Conservation (phyloP, 2,888 invertebrate genomes). For the Scaptomyza reducta region DNA sequence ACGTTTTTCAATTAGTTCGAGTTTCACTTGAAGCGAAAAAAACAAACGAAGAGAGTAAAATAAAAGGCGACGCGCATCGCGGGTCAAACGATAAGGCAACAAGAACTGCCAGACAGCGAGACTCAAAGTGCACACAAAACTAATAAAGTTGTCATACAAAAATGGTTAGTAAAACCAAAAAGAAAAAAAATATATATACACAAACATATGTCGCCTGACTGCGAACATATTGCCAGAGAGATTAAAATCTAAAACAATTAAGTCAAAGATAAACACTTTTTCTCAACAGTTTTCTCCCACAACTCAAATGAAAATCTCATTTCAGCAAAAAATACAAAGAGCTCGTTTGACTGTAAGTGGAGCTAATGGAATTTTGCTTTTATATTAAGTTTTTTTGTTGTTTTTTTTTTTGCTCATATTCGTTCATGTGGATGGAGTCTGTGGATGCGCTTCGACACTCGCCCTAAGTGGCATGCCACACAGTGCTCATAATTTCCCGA, state of each 20-base stretch:
- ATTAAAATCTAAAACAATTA: conserved; percentile 81
- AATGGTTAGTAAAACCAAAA: conserved; percentile 47
- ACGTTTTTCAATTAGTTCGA: conserved; percentile 75
- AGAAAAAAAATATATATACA: too few species aligned
- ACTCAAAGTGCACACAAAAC: conserved; percentile 65
- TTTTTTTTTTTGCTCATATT: neutral
- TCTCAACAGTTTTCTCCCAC: conserved; percentile 9
- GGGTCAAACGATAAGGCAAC: conserved; percentile 69
- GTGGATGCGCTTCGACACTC: conserved; percentile 28
- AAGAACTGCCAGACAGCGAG: conserved; percentile 34
- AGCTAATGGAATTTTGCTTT: conserved; percentile 22
- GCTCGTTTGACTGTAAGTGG: conserved; percentile 9
- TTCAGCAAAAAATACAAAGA: conserved; percentile 11
- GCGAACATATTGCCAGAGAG: conserved; percentile 61
- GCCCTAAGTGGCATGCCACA: conserved; percentile 39
- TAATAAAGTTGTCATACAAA: conserved; percentile 77
- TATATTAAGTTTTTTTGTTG: neutral
- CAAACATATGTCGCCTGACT: conserved; percentile 64
- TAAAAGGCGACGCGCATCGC: conserved; percentile 53
- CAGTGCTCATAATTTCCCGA: conserved; percentile 63
- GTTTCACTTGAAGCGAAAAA: conserved; percentile 42
- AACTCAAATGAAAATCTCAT: conserved; percentile 22
- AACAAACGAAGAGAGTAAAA: conserved; percentile 1
- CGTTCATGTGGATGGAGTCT: conserved; percentile 18
- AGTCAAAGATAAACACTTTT: conserved; percentile 62